Conservation (phyloP, 1,140 invertebrate genomes). For the Meloidogyne hapla region DNA sequence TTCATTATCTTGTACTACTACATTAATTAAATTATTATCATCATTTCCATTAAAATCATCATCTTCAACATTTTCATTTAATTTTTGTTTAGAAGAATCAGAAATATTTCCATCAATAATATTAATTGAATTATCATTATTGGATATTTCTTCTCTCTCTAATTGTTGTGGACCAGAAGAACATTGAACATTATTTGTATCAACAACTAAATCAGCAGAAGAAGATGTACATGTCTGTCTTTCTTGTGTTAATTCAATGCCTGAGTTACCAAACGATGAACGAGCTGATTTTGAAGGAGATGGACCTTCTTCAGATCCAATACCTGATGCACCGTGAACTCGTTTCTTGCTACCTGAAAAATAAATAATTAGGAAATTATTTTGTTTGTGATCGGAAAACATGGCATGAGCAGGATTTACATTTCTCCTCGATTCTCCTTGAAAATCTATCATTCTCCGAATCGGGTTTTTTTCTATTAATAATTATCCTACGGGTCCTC, state of each 20-base stretch:
- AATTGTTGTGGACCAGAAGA: not conserved
- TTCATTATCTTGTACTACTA: constrained; percentile 5
- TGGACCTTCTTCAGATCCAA: not conserved
- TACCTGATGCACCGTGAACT: not conserved
- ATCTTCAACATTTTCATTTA: not conserved
- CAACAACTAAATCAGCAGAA: constrained; percentile 1
- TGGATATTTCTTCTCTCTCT: not conserved
- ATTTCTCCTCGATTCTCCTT: too few species aligned
- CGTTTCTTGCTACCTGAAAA: not conserved
- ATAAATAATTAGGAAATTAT: too few species aligned
- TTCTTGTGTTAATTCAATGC: not conserved
- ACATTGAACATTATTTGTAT: not conserved
- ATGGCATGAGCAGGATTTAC: too few species aligned
- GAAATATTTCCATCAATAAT: constrained; percentile 5
- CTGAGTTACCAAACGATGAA: not conserved
- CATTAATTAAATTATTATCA: constrained; percentile 7
- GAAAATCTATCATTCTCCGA: too few species aligned
- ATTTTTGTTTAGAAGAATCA: constrained; percentile 8
- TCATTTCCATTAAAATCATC: not conserved
- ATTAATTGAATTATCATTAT: not conserved
- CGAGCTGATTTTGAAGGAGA: not conserved
- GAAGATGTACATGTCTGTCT: not conserved
- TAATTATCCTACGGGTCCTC: too few species aligned
- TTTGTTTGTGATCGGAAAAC: too few species aligned
- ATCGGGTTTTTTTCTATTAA: too few species aligned